Conservation (phyloP, 1,140 invertebrate species). For the Euwallacea fornicatus region DNA sequence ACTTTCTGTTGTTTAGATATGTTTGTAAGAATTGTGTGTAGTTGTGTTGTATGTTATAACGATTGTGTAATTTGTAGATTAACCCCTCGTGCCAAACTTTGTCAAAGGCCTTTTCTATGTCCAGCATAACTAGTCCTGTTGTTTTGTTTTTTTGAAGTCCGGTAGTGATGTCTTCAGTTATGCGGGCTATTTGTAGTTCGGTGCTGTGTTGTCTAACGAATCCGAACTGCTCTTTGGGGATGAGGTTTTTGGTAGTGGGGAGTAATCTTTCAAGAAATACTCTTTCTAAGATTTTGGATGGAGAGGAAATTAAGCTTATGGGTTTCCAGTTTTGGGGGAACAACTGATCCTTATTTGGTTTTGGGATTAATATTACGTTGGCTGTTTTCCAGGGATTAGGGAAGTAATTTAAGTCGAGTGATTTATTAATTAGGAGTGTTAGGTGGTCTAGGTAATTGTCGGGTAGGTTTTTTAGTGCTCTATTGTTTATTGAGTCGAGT, state of each 20-base stretch:
- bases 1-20: slow-evolving; percentile 9
- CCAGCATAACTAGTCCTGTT: slow-evolving; percentile 3
- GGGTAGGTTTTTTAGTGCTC: not conserved
- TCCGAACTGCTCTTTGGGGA: slow-evolving; percentile 21
- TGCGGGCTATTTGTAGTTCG: not conserved
- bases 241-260: not conserved
- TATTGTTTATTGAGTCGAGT: slow-evolving; percentile 2
- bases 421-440: not conserved
- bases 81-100: slow-evolving; percentile 24
- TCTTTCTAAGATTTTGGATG: not conserved
- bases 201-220: slow-evolving; percentile 6
- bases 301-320: not conserved
- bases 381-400: not conserved
- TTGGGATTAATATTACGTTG: not conserved
- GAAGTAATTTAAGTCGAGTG: not conserved
- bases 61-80: slow-evolving; percentile 6
- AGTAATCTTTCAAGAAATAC: not conserved
- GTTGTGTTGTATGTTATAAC: not conserved
- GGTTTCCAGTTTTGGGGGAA: not conserved
- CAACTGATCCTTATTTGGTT: not conserved
- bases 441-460: not conserved
- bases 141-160: slow-evolving; percentile 4
- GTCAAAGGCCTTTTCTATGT: slow-evolving; percentile 25
- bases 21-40: not conserved
- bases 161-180: not conserved